Evolutionary conservation across 1,140 invertebrate species (phyloP).

Genomic region (Sitophilus oryzae): DNA sequence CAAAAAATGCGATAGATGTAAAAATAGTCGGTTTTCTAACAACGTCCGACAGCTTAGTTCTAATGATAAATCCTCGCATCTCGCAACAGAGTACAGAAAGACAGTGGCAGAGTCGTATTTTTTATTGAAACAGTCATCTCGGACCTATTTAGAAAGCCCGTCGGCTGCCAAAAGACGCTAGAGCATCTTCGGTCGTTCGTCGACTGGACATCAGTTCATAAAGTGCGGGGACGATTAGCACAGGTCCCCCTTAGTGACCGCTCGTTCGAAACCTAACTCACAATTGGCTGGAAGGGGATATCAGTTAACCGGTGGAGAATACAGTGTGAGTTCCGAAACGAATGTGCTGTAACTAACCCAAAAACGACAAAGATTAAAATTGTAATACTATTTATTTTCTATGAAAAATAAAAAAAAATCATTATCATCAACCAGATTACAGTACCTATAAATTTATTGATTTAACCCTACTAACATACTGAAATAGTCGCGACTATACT

Average conservation of each 20-base stretch:
- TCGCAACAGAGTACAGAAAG: neutral
- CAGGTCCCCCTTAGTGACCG: neutral
- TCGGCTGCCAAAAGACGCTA: constrained; percentile 16
- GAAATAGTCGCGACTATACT: too few species aligned
- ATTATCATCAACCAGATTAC: too few species aligned
- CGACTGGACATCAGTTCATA: neutral
- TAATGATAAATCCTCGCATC: too few species aligned
- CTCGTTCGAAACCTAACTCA: neutral
- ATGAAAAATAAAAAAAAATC: too few species aligned
- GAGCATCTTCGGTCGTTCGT: too few species aligned
- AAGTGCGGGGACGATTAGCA: neutral
- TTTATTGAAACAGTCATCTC: constrained; percentile 24
- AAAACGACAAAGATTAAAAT: too few species aligned
- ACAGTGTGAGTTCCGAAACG: neutral
- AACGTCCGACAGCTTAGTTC: neutral
- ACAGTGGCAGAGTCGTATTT: neutral
- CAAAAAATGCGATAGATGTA: too few species aligned
- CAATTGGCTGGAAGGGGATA: neutral
- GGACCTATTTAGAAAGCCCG: constrained; percentile 25
- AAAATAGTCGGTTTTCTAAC: neutral
- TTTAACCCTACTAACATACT: too few species aligned
- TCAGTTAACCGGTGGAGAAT: neutral
- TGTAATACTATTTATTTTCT: too few species aligned
- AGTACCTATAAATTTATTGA: too few species aligned
- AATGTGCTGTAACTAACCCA: too few species aligned